Conservation (phyloP, 1,140 invertebrate species). For the Drosophila paulistorum region DNA sequence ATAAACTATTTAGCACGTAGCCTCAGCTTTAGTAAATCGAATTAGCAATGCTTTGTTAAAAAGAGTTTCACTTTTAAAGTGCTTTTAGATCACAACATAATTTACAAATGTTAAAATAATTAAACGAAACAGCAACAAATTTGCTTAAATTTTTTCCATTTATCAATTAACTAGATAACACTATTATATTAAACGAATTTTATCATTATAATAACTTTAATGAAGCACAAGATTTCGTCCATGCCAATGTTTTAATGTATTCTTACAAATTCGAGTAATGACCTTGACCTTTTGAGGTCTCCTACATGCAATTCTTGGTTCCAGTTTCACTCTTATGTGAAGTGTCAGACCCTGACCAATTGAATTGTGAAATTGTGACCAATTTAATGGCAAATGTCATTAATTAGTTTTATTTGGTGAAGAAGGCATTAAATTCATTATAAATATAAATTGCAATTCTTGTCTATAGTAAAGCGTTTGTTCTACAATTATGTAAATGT, state of each 20-base stretch:
- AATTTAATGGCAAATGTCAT: too few relatives aligned
- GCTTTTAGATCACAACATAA: constrained; percentile 46
- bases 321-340: too few relatives aligned
- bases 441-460: too few relatives aligned
- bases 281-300: too few relatives aligned
- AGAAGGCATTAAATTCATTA: too few relatives aligned
- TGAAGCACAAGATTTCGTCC: neutral
- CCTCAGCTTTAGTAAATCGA: constrained; percentile 72
- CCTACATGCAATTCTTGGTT: too few relatives aligned
- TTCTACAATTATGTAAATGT: neutral
- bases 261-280: too few relatives aligned
- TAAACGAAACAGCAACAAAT: neutral
- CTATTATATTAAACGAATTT: neutral
- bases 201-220: neutral
- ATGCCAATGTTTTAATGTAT: neutral
- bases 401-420: too few relatives aligned
- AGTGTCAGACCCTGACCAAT: too few relatives aligned
- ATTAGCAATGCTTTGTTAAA: constrained; percentile 74
- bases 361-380: too few relatives aligned
- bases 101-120: constrained; percentile 11
- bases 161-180: constrained; percentile 29
- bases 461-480: neutral
- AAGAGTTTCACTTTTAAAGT: constrained; percentile 68
- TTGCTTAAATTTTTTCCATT: constrained; percentile 2
- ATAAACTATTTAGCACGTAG: constrained; percentile 62